These are phyloP conservation scores for Apodemus agrarius DNA, from an alignment of 2,797 vertebrate genomes.

Conservation along the genomic window DNA sequence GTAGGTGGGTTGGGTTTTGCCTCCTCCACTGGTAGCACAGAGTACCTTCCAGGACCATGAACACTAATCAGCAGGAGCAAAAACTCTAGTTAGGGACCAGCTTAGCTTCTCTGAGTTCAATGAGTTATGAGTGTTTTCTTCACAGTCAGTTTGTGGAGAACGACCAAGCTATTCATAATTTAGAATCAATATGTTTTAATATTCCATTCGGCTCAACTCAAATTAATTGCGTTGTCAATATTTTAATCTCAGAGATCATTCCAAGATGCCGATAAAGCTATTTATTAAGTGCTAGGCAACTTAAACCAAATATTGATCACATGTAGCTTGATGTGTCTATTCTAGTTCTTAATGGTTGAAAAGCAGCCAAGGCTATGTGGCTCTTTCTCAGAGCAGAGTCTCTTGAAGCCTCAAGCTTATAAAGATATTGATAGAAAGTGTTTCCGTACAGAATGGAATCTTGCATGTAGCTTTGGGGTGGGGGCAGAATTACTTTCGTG, in stretches of 20 bases:
- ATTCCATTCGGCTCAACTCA: background rate
- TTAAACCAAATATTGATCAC: background rate
- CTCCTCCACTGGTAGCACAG: background rate
- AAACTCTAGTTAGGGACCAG: too few relatives aligned
- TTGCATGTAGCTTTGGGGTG: background rate
- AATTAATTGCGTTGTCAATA: slow-evolving; percentile 4
- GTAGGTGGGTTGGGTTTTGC: background rate
- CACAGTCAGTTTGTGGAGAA: background rate
- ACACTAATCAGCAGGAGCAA: background rate
- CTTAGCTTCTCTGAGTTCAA: too few relatives aligned
- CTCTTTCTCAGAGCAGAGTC: background rate
- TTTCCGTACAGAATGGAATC: background rate
- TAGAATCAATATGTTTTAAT: slow-evolving; percentile 38
- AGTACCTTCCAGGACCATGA: background rate
- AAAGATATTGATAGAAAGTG: accelerated
- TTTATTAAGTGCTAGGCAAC: slow-evolving; percentile 38
- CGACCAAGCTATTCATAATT: background rate
- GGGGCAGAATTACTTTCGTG: background rate
- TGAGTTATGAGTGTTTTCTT: background rate
- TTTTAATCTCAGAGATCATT: background rate
- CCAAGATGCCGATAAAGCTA: background rate
- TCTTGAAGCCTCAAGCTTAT: too few relatives aligned
- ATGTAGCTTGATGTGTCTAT: background rate
- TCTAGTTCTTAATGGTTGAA: accelerated
- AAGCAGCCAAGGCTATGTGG: accelerated